Conservation (phyloP, 2,888 invertebrate species). For the Nematopogon swammerdamellus region DNA sequence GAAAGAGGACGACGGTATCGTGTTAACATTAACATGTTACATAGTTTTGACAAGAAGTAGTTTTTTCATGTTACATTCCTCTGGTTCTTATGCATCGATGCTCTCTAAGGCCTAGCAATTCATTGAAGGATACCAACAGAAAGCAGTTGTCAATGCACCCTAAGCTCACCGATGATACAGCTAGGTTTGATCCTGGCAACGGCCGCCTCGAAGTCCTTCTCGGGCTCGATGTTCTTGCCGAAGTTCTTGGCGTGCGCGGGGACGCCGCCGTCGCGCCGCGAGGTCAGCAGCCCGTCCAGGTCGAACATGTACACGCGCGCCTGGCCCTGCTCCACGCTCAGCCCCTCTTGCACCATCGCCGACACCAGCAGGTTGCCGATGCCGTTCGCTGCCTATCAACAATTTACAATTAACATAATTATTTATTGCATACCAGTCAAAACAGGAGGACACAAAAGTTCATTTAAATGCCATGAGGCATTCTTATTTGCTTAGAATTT, state of each 20-base stretch:
- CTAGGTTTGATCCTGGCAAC: constrained; percentile 84
- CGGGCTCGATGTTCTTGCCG: constrained; percentile 75
- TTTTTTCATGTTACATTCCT: too few species aligned
- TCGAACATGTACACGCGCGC: constrained; percentile 96
- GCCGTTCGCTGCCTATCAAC: constrained; percentile 84
- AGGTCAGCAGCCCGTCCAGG: constrained; percentile 84
- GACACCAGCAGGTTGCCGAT: constrained; percentile 87
- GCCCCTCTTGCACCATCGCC: constrained; percentile 77
- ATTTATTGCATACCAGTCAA: too few species aligned
- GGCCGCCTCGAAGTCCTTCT: constrained; percentile 74
- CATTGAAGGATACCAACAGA: too few species aligned
- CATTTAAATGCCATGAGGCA: not conserved
- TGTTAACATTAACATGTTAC: too few species aligned
- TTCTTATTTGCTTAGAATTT: not conserved
- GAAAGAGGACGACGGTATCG: too few species aligned
- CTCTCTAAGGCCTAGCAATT: too few species aligned
- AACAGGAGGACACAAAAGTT: constrained; percentile 3
- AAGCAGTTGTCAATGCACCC: too few species aligned
- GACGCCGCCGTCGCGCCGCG: constrained; percentile 61
- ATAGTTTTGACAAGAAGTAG: too few species aligned
- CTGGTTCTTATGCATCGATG: too few species aligned
- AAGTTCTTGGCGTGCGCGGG: constrained; percentile 69
- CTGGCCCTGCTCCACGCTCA: constrained; percentile 67
- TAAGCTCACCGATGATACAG: constrained; percentile 81
- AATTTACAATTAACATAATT: too few species aligned